Percentiles rank a stretch among this genome's conserved stretches.
phyloP scores from a whole-genome alignment of 2,888 invertebrate genomes.

The Brachyopa scutellaris region DNA sequence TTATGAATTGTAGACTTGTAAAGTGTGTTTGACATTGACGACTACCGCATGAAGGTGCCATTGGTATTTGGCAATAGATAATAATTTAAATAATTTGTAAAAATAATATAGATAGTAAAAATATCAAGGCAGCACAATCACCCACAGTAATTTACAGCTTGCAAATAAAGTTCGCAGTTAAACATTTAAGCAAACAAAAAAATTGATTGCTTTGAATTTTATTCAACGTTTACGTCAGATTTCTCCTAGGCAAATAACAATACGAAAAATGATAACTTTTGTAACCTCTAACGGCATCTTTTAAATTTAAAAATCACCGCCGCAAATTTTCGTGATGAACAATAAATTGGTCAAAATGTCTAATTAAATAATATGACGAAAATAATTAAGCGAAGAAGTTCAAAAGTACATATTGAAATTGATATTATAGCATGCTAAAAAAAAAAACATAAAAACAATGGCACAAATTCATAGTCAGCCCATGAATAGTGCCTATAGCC shows the following conservation, averaged over 20 bases:
- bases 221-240: background rate
- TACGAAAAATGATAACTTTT: conserved; percentile 10
- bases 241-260: conserved; percentile 1
- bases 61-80: too few relatives aligned
- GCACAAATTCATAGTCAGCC: too few relatives aligned
- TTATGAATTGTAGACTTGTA: too few relatives aligned
- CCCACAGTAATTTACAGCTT: background rate
- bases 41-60: too few relatives aligned
- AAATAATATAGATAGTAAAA: background rate
- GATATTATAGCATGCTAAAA: too few relatives aligned
- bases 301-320: conserved; percentile 5
- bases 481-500: too few relatives aligned
- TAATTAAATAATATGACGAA: conserved; percentile 10
- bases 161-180: background rate
- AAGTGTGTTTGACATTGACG: too few relatives aligned
- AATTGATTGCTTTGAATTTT: background rate
- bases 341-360: conserved; percentile 28
- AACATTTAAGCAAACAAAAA: background rate
- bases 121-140: background rate
- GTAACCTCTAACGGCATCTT: conserved; percentile 10
- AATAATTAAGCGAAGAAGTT: too few relatives aligned
- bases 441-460: too few relatives aligned
- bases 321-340: conserved; percentile 17
- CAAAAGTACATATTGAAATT: too few relatives aligned
- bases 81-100: too few relatives aligned